Evolutionary conservation across 2,888 invertebrate genomes (phyloP), one percentile per base, ranked within the genome.

Genomic region (Hymenopus coronatus): DNA sequence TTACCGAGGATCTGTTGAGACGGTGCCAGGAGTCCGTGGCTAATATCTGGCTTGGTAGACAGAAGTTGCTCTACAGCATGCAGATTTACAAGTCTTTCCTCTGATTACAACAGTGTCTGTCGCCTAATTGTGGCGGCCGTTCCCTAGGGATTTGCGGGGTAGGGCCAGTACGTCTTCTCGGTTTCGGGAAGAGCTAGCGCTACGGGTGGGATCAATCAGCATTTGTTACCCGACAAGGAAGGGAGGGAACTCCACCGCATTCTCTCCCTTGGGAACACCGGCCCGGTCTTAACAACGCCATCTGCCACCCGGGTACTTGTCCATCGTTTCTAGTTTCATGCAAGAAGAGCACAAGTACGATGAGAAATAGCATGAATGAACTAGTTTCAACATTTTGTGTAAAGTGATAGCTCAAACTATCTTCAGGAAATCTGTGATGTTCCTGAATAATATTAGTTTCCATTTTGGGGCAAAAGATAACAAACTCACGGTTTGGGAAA

Each of bases 201-300:
- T 84, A 70, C 25, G 54, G 54, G 54, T 20, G 20, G 70, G 84
- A 89, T 89, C 89, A 89, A 87, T 87, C 89, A 88, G 88, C 88
- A 89, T 89, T 89, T 89, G 89, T 87, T 89, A 89, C 70, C 89
- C 87, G 84, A 89, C 81, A 28, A 82, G 83, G 27, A 84, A 54
- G 70, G 33, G 87, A 81, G 28, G 89, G 89, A 87, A 70, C 54
- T 70, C 20, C 54, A 70, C 54, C 54, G 54, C 54, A 70, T 70
- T 70, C 54, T 25, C 54, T 70, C 54, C 54, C 54, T 70, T 70
- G 54, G 54, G 54, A 70, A 20, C 54, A 70, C 54, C 54, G 20
- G 54, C 20, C 54, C 54, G 54, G 54, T 70, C 54, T 70, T 70
- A 70, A 70, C 54, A 70, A 70, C 54, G 54, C 54, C 54, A 70